Evolutionary conservation across 2,113 vertebrate species (phyloP).

Genomic region (Hemichromis elongatus): DNA sequence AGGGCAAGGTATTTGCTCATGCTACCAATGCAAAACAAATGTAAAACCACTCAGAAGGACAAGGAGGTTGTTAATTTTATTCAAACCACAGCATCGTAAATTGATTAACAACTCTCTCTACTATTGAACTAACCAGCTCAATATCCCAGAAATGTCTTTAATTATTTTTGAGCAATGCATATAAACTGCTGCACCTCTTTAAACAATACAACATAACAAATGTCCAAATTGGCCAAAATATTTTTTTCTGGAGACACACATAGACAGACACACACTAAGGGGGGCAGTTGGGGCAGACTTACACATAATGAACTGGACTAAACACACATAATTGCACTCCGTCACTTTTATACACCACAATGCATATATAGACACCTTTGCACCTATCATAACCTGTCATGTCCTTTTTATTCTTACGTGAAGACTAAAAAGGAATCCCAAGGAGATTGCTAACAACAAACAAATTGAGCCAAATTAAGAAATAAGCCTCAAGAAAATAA

Average conservation of each 20-base stretch:
- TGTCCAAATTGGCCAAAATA: background rate
- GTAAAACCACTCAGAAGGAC: too few relatives aligned
- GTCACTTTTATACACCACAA: background rate
- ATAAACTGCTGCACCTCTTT: rapidly evolving
- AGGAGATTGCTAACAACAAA: background rate
- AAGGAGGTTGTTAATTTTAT: too few relatives aligned
- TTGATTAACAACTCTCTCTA: too few relatives aligned
- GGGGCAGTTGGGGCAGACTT: background rate
- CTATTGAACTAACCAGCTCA: too few relatives aligned
- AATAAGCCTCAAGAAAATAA: background rate
- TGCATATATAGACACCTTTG: background rate
- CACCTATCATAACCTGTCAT: rapidly evolving
- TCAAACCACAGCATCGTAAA: too few relatives aligned
- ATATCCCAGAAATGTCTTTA: background rate
- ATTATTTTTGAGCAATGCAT: rapidly evolving
- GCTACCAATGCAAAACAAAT: too few relatives aligned
- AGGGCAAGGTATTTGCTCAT: too few relatives aligned
- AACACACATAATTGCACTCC: background rate
- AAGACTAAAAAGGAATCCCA: rapidly evolving
- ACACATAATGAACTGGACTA: background rate
- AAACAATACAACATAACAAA: background rate
- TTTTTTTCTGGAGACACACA: background rate
- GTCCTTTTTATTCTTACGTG: background rate
- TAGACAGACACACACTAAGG: background rate
- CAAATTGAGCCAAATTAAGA: background rate